Percentiles rank a stretch among this genome's conserved stretches.
Conservation (phyloP, 2,113 vertebrate species). For the Periophthalmodon schlosseri region DNA sequence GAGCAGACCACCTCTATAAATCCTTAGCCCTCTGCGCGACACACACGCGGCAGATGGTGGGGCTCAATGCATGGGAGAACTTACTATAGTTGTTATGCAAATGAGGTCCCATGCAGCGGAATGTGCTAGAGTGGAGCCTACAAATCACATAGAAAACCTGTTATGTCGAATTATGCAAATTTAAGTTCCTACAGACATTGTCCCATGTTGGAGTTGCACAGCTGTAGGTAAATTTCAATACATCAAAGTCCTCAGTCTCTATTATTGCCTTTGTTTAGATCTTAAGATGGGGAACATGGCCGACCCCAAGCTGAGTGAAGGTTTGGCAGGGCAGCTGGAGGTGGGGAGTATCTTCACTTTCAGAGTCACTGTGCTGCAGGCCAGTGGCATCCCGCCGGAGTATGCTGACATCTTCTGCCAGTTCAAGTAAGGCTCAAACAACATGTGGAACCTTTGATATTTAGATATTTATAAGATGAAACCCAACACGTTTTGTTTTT, state of each 20-base stretch:
- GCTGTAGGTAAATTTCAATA: slow-evolving; percentile 16
- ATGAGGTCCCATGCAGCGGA: slow-evolving; percentile 30
- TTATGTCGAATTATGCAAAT: slow-evolving; percentile 5
- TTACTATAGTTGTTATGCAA: slow-evolving; percentile 46
- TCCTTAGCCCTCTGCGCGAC: slow-evolving; percentile 28
- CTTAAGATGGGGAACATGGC: slow-evolving; percentile 84
- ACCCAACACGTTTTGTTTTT: background rate
- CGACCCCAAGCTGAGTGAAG: slow-evolving; percentile 88
- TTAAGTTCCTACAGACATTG: slow-evolving; percentile 14
- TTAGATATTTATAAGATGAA: background rate
- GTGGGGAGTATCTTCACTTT: slow-evolving; percentile 95
- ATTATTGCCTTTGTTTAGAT: slow-evolving; percentile 74
- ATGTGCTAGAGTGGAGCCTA: slow-evolving; percentile 10
- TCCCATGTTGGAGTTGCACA: slow-evolving; percentile 5
- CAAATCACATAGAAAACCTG: slow-evolving; percentile 25
- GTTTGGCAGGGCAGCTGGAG: slow-evolving; percentile 85
- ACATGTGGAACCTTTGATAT: background rate
- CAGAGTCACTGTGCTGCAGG: slow-evolving; percentile 95
- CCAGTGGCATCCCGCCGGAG: slow-evolving; percentile 88
- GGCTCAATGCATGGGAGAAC: slow-evolving; percentile 31
- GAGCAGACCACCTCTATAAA: slow-evolving; percentile 39
- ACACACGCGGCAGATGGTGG: slow-evolving; percentile 60
- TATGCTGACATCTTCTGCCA: slow-evolving; percentile 99
- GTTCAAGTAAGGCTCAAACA: slow-evolving; percentile 89
- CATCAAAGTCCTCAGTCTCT: slow-evolving; percentile 19